Conservation (phyloP, 2,113 vertebrate genomes). For the Dasyornis broadbenti region DNA sequence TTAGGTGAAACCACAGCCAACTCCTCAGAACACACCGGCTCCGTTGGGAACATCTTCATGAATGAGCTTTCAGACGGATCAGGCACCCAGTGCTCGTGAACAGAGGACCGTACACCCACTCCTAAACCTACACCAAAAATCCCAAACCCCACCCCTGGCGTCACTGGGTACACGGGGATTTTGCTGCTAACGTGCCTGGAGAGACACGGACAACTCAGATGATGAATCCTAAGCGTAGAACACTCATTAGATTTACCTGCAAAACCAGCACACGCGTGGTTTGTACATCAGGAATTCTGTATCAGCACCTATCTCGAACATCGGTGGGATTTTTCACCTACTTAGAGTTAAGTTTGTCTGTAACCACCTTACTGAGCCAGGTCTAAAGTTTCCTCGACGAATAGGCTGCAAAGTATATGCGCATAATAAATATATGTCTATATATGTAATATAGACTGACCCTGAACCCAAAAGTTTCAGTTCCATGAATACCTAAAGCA, state of each 20-base stretch:
- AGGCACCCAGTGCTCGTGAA: background rate
- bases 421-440: too few species aligned
- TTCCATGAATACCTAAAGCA: background rate
- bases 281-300: background rate
- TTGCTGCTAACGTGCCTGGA: background rate
- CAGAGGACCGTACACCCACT: background rate
- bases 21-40: background rate
- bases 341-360: background rate
- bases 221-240: rapidly evolving
- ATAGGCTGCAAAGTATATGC: background rate
- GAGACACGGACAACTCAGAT: background rate
- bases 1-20: background rate
- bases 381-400: background rate
- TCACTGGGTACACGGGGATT: rapidly evolving
- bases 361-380: background rate
- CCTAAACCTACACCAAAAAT: background rate
- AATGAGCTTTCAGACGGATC: background rate
- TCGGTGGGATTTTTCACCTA: background rate
- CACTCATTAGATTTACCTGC: background rate
- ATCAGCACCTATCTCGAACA: background rate
- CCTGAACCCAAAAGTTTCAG: rapidly evolving
- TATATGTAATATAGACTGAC: background rate
- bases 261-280: background rate
- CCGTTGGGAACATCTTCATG: background rate
- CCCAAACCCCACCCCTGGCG: background rate